phyloP scores from a whole-genome alignment of 2,888 invertebrate species.

The Ischnus inquisitorius region DNA sequence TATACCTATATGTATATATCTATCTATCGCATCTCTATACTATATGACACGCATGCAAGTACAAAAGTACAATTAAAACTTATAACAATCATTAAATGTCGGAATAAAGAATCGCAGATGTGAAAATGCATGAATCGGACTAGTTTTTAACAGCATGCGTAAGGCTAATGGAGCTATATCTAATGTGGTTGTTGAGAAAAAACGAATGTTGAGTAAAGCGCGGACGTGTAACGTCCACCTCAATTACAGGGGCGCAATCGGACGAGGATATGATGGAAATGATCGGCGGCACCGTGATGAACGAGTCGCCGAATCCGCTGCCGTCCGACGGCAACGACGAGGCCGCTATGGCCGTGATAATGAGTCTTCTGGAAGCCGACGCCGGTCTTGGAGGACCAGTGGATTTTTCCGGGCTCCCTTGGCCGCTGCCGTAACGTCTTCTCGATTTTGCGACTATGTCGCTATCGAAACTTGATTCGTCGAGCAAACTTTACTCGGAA shows the following conservation, averaged over 20 bases:
- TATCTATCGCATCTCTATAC: background rate
- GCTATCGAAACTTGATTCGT: conserved; percentile 70
- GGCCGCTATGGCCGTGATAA: conserved; percentile 96
- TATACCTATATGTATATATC: background rate
- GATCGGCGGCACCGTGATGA: conserved; percentile 86
- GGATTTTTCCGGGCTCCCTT: conserved; percentile 94
- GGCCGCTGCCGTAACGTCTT: conserved; percentile 90
- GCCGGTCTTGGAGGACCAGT: conserved; percentile 95
- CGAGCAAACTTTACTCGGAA: conserved; percentile 71
- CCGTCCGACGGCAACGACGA: conserved; percentile 93
- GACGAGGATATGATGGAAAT: conserved; percentile 88
- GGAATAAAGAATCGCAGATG: background rate
- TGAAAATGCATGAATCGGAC: conserved; percentile 10
- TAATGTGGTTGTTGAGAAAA: background rate
- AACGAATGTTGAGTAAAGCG: background rate
- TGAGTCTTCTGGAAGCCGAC: conserved; percentile 95
- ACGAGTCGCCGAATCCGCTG: conserved; percentile 85
- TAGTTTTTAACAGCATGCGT: conserved; percentile 16
- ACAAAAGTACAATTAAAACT: background rate
- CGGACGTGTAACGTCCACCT: conserved; percentile 66
- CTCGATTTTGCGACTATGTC: background rate
- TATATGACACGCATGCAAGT: conserved; percentile 6
- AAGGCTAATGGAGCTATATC: background rate
- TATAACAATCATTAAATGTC: conserved; percentile 10
- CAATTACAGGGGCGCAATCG: conserved; percentile 76